These are phyloP conservation scores for Entomyzon cyanotis DNA, from an alignment of 2,113 vertebrate species.

Conservation along the genomic window DNA sequence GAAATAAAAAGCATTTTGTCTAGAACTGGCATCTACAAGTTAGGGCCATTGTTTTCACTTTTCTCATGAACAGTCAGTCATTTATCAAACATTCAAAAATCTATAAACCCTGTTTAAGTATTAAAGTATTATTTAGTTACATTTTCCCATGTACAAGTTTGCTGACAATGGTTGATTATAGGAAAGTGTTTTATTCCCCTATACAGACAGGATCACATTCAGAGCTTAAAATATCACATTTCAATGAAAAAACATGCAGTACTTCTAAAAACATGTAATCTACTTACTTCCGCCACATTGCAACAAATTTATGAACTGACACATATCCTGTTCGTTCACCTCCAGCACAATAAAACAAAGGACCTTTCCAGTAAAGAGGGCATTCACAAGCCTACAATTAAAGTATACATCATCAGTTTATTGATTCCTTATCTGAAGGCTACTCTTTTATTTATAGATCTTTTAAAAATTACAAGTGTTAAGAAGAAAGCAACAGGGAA, in stretches of 20 bases:
- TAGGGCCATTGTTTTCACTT: background rate
- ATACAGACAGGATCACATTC: background rate
- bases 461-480: background rate
- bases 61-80: background rate
- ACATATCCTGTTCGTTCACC: slow-evolving; percentile 91
- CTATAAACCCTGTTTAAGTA: background rate
- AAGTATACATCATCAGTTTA: background rate
- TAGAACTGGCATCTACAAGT: background rate
- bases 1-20: background rate
- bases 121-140: background rate
- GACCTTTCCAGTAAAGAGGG: slow-evolving; percentile 94
- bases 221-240: background rate
- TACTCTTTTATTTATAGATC: background rate
- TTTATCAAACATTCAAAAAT: background rate
- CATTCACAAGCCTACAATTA: slow-evolving; percentile 88
- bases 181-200: background rate
- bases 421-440: background rate
- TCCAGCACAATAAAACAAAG: slow-evolving; percentile 89
- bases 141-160: background rate
- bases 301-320: slow-evolving; percentile 95
- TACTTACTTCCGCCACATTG: slow-evolving; percentile 98
- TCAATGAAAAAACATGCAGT: background rate
- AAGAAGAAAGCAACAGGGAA: background rate
- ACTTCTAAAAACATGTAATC: background rate
- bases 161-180: background rate